phyloP scores from a whole-genome alignment of 2,888 invertebrate species.

The Hyles lineata region DNA sequence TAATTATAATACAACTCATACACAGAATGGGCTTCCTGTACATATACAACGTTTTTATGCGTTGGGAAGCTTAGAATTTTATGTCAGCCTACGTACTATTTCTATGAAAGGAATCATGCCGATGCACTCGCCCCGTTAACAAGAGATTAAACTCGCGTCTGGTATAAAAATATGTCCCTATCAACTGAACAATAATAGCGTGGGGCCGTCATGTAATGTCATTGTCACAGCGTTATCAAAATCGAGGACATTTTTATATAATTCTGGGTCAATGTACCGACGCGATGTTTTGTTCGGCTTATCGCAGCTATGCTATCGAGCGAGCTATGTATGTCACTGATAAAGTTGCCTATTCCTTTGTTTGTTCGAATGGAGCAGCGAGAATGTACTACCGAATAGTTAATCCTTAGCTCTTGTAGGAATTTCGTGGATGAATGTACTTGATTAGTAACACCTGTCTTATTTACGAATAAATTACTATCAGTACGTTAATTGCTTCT shows the following conservation, averaged over 20 bases:
- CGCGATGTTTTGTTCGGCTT: constrained; percentile 79
- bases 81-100: neutral
- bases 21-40: constrained; percentile 3
- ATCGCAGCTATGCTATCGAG: constrained; percentile 72
- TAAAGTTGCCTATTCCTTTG: constrained; percentile 64
- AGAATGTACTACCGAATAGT: constrained; percentile 31
- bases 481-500: constrained; percentile 29
- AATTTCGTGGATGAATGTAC: neutral
- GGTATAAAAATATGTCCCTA: constrained; percentile 31
- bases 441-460: neutral
- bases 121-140: neutral
- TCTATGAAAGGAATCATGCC: neutral
- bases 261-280: constrained; percentile 84
- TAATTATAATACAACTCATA: neutral
- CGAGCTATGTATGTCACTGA: constrained; percentile 80
- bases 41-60: too few relatives aligned
- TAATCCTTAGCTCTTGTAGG: constrained; percentile 15
- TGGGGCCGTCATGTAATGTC: constrained; percentile 73
- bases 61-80: neutral
- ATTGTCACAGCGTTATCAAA: constrained; percentile 79
- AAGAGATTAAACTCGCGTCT: constrained; percentile 9
- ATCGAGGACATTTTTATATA: constrained; percentile 82
- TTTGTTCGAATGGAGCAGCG: constrained; percentile 48
- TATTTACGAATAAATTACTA: constrained; percentile 21
- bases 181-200: constrained; percentile 50